phyloP scores from a whole-genome alignment of 2,797 vertebrate species.

The Acanthurus lineatus region DNA sequence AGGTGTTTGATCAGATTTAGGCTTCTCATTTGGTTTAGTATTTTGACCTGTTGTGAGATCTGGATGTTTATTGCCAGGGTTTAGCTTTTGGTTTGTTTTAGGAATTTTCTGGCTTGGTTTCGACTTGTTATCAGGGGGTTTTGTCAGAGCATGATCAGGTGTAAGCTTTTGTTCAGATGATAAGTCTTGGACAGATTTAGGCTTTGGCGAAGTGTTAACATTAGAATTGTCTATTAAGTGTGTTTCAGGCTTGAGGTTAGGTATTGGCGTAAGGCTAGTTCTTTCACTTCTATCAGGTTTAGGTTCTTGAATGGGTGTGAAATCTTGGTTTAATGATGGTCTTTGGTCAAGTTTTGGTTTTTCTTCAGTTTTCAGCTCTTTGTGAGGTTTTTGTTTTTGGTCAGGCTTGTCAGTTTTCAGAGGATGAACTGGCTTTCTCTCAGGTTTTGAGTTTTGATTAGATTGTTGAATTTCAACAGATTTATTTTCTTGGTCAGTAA shows the following conservation, averaged over 20 bases:
- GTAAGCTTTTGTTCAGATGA: constrained; percentile 28
- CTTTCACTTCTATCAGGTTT: constrained; percentile 24
- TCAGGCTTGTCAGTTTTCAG: constrained; percentile 12
- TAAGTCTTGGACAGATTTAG: constrained; percentile 29
- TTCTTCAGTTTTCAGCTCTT: constrained; percentile 19
- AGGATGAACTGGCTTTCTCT: not conserved
- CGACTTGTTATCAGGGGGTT: constrained; percentile 23
- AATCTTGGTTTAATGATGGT: constrained; percentile 14
- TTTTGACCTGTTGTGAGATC: constrained; percentile 28
- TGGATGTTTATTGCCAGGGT: constrained; percentile 29
- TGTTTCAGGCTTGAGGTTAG: constrained; percentile 9
- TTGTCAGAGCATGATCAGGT: not conserved
- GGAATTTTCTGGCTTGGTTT: constrained; percentile 18
- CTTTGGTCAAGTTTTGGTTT: constrained; percentile 35
- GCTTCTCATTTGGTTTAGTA: constrained; percentile 42
- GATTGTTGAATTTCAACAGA: constrained; percentile 7
- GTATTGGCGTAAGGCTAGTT: not conserved
- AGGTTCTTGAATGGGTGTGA: constrained; percentile 17
- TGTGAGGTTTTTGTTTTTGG: constrained; percentile 26
- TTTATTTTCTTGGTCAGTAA: not conserved
- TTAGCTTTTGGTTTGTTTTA: constrained; percentile 28
- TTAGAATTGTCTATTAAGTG: constrained; percentile 7
- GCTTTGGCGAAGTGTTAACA: constrained; percentile 4
- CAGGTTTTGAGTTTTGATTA: constrained; percentile 39
- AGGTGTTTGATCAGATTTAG: constrained; percentile 33